Evolutionary conservation across 1,140 invertebrate genomes (phyloP).

Genomic region (Brachionus rubens): DNA sequence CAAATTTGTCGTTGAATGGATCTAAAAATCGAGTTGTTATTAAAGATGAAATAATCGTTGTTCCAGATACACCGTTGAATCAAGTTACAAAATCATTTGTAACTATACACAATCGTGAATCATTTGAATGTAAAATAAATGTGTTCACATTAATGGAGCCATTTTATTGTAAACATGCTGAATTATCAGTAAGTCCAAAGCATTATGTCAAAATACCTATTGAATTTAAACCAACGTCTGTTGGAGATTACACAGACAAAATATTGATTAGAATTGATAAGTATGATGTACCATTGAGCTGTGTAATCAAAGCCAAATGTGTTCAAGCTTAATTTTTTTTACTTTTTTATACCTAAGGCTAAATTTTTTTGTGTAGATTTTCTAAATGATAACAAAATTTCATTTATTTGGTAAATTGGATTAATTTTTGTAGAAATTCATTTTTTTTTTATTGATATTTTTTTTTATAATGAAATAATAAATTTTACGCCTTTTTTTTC

Average conservation of each 20-base stretch:
- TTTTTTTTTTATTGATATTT: no score
- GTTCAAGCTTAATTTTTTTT: constrained; percentile 18
- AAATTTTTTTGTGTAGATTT: background rate
- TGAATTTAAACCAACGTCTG: constrained; percentile 24
- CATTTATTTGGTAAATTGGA: no score
- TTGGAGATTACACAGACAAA: constrained; percentile 40
- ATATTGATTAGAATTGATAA: constrained; percentile 38
- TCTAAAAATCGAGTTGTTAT: constrained; percentile 7
- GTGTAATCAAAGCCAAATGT: constrained; percentile 35
- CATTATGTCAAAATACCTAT: constrained; percentile 43
- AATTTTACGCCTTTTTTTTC: no score
- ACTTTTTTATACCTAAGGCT: background rate
- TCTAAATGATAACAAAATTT: no score
- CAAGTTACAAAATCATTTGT: constrained; percentile 11
- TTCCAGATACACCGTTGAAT: constrained; percentile 17
- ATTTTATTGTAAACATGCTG: constrained; percentile 33
- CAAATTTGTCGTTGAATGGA: background rate
- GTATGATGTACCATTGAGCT: constrained; percentile 23
- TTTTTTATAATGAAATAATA: no score
- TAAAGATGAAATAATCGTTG: constrained; percentile 3
- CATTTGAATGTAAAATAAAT: constrained; percentile 3
- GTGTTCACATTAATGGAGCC: constrained; percentile 36
- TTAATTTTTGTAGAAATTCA: background rate
- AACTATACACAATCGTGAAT: constrained; percentile 34
- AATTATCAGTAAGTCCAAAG: background rate